Evolutionary conservation across 1,140 invertebrate genomes (phyloP), one percentile per base, ranked within the genome.

Genomic region (Stegodyphus dumicola): DNA sequence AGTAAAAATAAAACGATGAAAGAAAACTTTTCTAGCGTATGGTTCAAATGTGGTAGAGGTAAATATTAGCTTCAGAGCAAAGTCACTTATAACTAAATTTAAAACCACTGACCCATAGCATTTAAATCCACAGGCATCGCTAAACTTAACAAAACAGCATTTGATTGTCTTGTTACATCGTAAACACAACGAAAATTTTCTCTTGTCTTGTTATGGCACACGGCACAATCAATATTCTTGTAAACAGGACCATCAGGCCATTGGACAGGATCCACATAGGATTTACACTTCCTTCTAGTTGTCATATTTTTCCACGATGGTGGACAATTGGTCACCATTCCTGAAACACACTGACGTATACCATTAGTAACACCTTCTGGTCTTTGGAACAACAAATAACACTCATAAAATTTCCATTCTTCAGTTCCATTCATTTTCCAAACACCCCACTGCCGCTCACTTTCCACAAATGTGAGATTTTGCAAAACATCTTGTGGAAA

Each of bases 391-490:
- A 84, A 33, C 18, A 84, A 18, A 17, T 69, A 52, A 15, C 81
- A 84, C 6, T 75, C 64, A 18, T 75, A 52, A 52, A 84, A 84
- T 0, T 15, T 18, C 9, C 18, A 53, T 0, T 17, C 9, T 17
- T 15, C 6, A 3, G 60, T 9, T 6, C 1, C 18, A 7, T 73
- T 18, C 17, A 11, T 51, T 17, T 77, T 75, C 81, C 81, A 84
- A 7, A 84, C 81, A 49, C 81, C 71, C 71, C 81, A 84, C 18
- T 84, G 81, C 17, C 60, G 64, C 17, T 7, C 56, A 6, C 76
- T 73, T 70, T 84, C 81, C 10, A 84, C 48, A 49, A 69, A 84
- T 5, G 81, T 84, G 9, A 84, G 33, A n/a, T 84, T 84, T n/a
- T 67, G 51, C 11, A 76, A 18, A 15, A 84, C 48, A 11, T 84